A percentile compares a stretch with the other conserved stretches of the same genome.
phyloP scores from a whole-genome alignment of 1,140 invertebrate genomes.

The Tetragnatha versicolor region DNA sequence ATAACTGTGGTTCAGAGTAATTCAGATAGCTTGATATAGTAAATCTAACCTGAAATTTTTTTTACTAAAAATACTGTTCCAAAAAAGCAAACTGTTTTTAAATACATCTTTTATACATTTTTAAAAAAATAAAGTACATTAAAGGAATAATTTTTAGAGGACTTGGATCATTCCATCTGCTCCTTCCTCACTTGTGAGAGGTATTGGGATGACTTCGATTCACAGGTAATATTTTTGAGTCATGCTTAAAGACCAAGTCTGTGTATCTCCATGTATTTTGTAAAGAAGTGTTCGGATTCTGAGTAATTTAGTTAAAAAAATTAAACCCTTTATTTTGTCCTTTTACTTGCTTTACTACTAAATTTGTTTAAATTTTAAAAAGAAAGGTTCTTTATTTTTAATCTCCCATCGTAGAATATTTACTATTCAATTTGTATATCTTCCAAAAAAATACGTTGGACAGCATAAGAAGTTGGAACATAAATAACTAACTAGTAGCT shows the following conservation, averaged over 20 bases:
- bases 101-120: not conserved
- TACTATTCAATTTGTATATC: too few relatives aligned
- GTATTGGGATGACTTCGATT: conserved; percentile 80
- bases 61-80: too few relatives aligned
- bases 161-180: conserved; percentile 85
- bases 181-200: conserved; percentile 90
- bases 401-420: not conserved
- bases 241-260: not conserved
- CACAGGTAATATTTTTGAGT: conserved; percentile 70
- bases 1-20: not conserved
- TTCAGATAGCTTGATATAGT: too few relatives aligned
- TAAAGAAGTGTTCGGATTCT: not conserved
- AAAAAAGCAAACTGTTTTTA: too few relatives aligned
- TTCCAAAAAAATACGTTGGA: not conserved
- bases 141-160: conserved; percentile 74
- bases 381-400: not conserved
- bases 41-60: too few relatives aligned
- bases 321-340: not conserved
- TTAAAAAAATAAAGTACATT: too few relatives aligned
- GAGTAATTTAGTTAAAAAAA: not conserved
- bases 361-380: too few relatives aligned
- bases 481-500: too few relatives aligned
- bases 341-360: not conserved
- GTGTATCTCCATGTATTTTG: not conserved
- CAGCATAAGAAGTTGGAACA: not conserved